phyloP scores from a whole-genome alignment of 2,797 vertebrate genomes.

The Xyrichtys novacula region DNA sequence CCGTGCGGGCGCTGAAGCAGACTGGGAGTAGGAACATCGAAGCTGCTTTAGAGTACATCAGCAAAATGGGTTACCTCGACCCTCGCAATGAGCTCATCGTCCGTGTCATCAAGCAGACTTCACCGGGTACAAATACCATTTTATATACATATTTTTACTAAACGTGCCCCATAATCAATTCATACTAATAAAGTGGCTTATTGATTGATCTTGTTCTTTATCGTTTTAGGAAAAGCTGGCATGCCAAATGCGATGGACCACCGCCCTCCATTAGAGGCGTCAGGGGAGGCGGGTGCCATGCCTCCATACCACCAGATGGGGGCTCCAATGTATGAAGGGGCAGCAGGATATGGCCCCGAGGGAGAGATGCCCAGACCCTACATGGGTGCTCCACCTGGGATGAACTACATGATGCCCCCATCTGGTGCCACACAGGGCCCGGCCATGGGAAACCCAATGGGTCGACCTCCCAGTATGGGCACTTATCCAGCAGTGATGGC shows the following conservation, averaged over 20 bases:
- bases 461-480: conserved; percentile 86
- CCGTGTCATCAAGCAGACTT: conserved; percentile 97
- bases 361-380: conserved; percentile 90
- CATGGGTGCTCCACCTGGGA: conserved; percentile 82
- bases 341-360: conserved; percentile 87
- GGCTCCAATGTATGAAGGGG: conserved; percentile 88
- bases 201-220: conserved; percentile 6
- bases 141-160: too few relatives aligned
- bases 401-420: conserved; percentile 93
- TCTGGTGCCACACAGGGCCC: conserved; percentile 85
- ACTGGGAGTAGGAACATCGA: conserved; percentile 98
- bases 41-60: conserved; percentile 97
- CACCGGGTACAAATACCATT: conserved; percentile 85
- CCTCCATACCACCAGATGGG: conserved; percentile 91
- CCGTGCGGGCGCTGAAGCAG: conserved; percentile 95
- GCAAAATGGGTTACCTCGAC: conserved; percentile 99
- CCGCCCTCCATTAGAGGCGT: conserved; percentile 89
- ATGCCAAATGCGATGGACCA: conserved; percentile 87
- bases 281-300: conserved; percentile 86
- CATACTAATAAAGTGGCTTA: too few relatives aligned
- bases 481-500: conserved; percentile 84
- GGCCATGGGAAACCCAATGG: conserved; percentile 87
- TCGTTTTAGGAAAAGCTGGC: conserved; percentile 85
- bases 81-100: conserved; percentile 97
- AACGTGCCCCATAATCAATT: too few relatives aligned